These are phyloP conservation scores for Allobates femoralis DNA, from an alignment of 2,797 vertebrate species.

Conservation along the genomic window DNA sequence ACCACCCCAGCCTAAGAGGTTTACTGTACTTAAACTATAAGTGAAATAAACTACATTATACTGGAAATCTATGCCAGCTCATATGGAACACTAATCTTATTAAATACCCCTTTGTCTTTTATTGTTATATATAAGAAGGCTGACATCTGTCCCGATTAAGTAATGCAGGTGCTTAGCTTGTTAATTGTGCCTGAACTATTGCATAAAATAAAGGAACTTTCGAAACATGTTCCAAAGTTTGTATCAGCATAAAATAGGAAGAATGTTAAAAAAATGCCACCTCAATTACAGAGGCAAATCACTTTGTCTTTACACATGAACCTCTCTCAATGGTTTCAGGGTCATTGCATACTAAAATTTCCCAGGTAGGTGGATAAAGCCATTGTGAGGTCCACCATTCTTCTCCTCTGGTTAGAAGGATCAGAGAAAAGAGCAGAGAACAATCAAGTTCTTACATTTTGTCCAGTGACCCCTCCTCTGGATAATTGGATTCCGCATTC, in stretches of 20 bases:
- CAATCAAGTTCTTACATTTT: slow-evolving; percentile 35
- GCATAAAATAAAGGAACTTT: neutral
- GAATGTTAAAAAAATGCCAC: neutral
- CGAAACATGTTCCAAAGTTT: neutral
- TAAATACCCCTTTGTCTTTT: too few relatives aligned
- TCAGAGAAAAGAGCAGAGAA: slow-evolving; percentile 38
- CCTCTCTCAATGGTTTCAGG: slow-evolving; percentile 33
- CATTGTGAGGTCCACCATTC: slow-evolving; percentile 32
- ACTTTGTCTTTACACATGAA: slow-evolving; percentile 31
- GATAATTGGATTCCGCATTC: slow-evolving; percentile 47
- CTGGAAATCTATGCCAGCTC: too few relatives aligned
- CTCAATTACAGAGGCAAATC: neutral
- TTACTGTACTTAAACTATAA: too few relatives aligned
- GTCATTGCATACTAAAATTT: slow-evolving; percentile 29
- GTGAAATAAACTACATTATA: too few relatives aligned
- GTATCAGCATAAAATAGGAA: neutral
- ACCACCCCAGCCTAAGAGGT: too few relatives aligned
- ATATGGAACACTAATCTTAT: too few relatives aligned
- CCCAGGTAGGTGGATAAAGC: slow-evolving; percentile 47
- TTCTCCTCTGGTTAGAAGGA: slow-evolving; percentile 8
- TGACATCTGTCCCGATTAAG: too few relatives aligned
- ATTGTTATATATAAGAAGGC: too few relatives aligned
- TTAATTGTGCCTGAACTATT: too few relatives aligned
- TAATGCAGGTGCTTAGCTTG: too few relatives aligned
- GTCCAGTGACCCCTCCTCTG: slow-evolving; percentile 48